Percentiles rank a stretch among this genome's conserved stretches.
phyloP scores from a whole-genome alignment of 2,888 invertebrate species.

The Latheticus oryzae region DNA sequence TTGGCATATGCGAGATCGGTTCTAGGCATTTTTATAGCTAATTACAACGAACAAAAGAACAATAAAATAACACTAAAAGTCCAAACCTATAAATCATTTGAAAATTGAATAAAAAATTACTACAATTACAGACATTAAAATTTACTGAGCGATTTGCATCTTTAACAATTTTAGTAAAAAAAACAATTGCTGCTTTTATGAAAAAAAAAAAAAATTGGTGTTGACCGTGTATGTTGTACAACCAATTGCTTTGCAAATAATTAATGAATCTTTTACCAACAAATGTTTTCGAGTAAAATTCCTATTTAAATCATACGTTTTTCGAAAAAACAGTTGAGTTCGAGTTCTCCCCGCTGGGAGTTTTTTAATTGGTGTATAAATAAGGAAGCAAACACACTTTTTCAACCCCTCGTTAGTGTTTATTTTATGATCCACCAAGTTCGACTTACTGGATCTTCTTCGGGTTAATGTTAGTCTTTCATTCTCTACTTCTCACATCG shows the following conservation, averaged over 20 bases:
- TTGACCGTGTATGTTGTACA: too few relatives aligned
- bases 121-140: too few relatives aligned
- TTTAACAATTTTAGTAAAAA: too few relatives aligned
- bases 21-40: conserved; percentile 14
- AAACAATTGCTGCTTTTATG: too few relatives aligned
- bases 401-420: conserved; percentile 25
- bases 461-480: conserved; percentile 8
- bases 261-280: conserved; percentile 6
- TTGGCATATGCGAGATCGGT: conserved; percentile 17
- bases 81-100: too few relatives aligned
- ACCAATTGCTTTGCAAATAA: too few relatives aligned
- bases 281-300: conserved; percentile 5
- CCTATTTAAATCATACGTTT: conserved; percentile 7
- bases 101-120: too few relatives aligned
- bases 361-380: conserved; percentile 24
- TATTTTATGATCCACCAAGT: conserved; percentile 14
- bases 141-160: too few relatives aligned
- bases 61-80: too few relatives aligned
- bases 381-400: conserved; percentile 30
- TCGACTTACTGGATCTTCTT: conserved; percentile 3
- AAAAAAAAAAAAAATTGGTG: too few relatives aligned
- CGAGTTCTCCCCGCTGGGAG: not conserved
- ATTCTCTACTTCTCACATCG: too few relatives aligned
- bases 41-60: conserved; percentile 14
- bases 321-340: conserved; percentile 4